Evolutionary conservation across 2,113 vertebrate species (phyloP).

Genomic region (Perca flavescens): DNA sequence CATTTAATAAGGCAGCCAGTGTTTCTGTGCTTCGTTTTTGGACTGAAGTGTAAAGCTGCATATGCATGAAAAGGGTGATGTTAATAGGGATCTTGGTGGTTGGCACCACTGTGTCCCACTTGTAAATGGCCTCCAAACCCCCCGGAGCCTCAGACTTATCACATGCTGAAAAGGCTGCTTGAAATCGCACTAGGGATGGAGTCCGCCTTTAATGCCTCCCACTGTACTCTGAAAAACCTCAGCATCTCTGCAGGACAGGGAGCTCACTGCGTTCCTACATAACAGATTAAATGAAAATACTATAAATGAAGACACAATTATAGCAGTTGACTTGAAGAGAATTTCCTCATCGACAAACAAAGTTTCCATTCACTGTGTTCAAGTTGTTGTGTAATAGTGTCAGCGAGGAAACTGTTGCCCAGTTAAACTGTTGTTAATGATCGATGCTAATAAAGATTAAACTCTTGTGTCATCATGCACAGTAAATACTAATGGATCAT

Average conservation of each 20-base stretch:
- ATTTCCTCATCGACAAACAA: constrained; percentile 44
- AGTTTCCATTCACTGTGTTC: constrained; percentile 32
- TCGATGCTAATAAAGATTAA: constrained; percentile 14
- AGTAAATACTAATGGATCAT: constrained; percentile 31
- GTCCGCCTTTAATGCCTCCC: constrained; percentile 39
- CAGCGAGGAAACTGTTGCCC: constrained; percentile 15
- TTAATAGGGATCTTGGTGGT: constrained; percentile 48
- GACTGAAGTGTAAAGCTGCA: constrained; percentile 41
- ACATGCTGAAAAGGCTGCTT: constrained; percentile 29
- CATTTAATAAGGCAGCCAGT: constrained; percentile 61
- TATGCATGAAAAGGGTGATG: constrained; percentile 38
- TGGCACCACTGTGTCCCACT: constrained; percentile 50
- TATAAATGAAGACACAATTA: constrained; percentile 42
- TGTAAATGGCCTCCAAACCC: constrained; percentile 49
- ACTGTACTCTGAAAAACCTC: constrained; percentile 50
- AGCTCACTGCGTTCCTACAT: constrained; percentile 28
- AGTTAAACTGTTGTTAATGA: constrained; percentile 25
- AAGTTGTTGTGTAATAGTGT: constrained; percentile 36
- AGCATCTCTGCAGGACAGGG: constrained; percentile 34
- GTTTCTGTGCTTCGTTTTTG: constrained; percentile 36
- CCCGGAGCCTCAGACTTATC: constrained; percentile 44
- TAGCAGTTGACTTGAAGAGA: constrained; percentile 12
- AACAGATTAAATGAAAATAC: constrained; percentile 23
- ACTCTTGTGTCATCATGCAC: constrained; percentile 4
- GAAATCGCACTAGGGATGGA: constrained; percentile 30